phyloP scores from a whole-genome alignment of 53 echinoderm and acorn worm genomes.

The Zoroaster sp. region DNA sequence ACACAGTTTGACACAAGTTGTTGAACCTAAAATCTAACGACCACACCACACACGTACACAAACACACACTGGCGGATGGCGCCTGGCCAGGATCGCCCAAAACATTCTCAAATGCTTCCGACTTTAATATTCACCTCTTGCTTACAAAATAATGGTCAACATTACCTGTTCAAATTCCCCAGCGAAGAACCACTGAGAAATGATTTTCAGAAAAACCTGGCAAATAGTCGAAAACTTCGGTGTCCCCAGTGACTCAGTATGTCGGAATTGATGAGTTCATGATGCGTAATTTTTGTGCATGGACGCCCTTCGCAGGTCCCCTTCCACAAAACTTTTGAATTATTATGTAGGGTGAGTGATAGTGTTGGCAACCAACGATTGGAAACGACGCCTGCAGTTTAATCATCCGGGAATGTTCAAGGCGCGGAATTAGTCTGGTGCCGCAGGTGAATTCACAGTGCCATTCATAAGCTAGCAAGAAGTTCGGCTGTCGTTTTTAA shows the following conservation, averaged over 20 bases:
- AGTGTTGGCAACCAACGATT: background rate
- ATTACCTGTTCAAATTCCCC: background rate
- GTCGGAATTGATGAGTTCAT: conserved; percentile 43
- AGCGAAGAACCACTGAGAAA: background rate
- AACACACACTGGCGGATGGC: background rate
- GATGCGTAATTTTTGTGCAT: background rate
- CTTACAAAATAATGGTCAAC: background rate
- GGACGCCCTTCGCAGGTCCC: conserved; percentile 48
- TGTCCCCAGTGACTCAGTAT: conserved; percentile 20
- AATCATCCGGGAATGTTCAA: conserved; percentile 17
- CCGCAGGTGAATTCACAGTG: background rate
- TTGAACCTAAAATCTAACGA: too few relatives aligned
- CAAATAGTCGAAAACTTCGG: background rate
- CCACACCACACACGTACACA: background rate
- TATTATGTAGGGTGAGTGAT: background rate
- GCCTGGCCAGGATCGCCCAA: background rate
- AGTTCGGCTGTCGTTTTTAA: background rate
- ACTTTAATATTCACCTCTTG: background rate
- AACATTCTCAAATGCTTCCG: background rate
- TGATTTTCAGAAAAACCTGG: background rate
- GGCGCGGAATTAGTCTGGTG: conserved; percentile 11
- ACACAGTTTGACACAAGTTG: too few relatives aligned
- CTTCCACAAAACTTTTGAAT: background rate
- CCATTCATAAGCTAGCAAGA: too few relatives aligned
- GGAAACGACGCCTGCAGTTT: background rate